These are phyloP conservation scores for Xestia sexstrigata DNA, from an alignment of 2,888 invertebrate species.

Conservation along the genomic window DNA sequence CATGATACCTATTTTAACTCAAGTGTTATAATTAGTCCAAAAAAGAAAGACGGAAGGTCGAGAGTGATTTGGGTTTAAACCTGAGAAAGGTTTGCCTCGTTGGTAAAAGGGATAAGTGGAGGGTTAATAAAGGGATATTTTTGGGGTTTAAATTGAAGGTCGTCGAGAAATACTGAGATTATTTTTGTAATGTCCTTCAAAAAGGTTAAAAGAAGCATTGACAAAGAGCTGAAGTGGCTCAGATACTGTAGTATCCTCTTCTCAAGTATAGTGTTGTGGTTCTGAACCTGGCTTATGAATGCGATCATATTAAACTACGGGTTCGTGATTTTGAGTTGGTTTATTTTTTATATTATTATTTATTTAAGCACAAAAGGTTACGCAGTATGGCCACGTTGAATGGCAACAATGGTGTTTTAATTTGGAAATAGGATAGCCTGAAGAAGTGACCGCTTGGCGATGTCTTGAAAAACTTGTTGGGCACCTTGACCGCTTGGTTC, in stretches of 20 bases:
- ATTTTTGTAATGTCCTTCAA: slow-evolving; percentile 21
- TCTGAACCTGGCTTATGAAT: not conserved
- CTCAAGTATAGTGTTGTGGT: not conserved
- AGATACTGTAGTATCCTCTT: not conserved
- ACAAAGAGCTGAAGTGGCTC: not conserved
- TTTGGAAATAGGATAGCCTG: not conserved
- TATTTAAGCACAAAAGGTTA: not conserved
- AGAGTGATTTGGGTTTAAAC: slow-evolving; percentile 28
- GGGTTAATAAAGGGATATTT: slow-evolving; percentile 30
- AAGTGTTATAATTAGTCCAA: slow-evolving; percentile 39
- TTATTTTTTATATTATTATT: not conserved
- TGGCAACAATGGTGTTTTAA: not conserved
- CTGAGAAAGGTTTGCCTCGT: slow-evolving; percentile 24
- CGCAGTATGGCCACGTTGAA: not conserved
- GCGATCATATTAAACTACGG: not conserved
- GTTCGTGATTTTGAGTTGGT: not conserved
- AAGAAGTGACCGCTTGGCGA: not conserved
- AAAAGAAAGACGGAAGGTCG: slow-evolving; percentile 21
- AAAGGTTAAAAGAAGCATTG: slow-evolving; percentile 21
- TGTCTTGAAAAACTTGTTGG: no score
- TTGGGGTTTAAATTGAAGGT: slow-evolving; percentile 23
- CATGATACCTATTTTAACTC: not conserved
- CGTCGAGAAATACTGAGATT: slow-evolving; percentile 26
- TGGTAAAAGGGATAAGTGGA: slow-evolving; percentile 30
- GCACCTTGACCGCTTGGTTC: not conserved